These are phyloP conservation scores for Leuciscus idus DNA, from an alignment of 2,113 vertebrate species.

Conservation along the genomic window DNA sequence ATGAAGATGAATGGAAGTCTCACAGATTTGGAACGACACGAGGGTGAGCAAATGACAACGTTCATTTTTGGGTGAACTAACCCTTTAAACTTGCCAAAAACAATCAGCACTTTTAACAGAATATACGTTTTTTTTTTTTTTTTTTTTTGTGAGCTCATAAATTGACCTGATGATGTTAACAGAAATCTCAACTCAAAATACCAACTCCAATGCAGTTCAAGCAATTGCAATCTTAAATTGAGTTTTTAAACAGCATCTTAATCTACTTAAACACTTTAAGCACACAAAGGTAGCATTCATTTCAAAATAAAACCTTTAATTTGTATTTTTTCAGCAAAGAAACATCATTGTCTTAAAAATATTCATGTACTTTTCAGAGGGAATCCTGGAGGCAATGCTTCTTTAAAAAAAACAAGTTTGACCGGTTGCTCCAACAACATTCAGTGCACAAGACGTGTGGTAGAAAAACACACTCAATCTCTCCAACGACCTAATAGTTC, in stretches of 20 bases:
- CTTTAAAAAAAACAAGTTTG: slow-evolving; percentile 7
- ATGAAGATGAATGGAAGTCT: too few relatives aligned
- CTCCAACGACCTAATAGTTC: not conserved
- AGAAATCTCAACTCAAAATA: too few relatives aligned
- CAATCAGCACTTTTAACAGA: too few relatives aligned
- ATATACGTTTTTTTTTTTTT: not conserved
- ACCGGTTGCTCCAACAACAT: slow-evolving; percentile 5
- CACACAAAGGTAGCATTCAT: not conserved
- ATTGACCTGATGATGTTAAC: too few relatives aligned
- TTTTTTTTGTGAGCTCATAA: not conserved
- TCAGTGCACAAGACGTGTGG: not conserved
- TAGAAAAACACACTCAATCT: slow-evolving; percentile 4
- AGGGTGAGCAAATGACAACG: too few relatives aligned
- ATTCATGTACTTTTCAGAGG: not conserved
- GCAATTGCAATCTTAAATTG: too few relatives aligned
- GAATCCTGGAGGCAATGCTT: slow-evolving; percentile 1
- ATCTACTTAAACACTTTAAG: not conserved
- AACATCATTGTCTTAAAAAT: not conserved
- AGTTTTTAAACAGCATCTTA: not conserved
- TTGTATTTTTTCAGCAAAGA: not conserved
- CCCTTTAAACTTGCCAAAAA: too few relatives aligned
- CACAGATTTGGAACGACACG: too few relatives aligned
- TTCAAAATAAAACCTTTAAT: slow-evolving; percentile 42
- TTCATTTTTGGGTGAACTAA: too few relatives aligned
- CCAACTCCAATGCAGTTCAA: not conserved